A percentile compares a stretch with the other conserved stretches of the same genome.
phyloP scores from a whole-genome alignment of 2,888 invertebrate species.

The Papilio gigon region DNA sequence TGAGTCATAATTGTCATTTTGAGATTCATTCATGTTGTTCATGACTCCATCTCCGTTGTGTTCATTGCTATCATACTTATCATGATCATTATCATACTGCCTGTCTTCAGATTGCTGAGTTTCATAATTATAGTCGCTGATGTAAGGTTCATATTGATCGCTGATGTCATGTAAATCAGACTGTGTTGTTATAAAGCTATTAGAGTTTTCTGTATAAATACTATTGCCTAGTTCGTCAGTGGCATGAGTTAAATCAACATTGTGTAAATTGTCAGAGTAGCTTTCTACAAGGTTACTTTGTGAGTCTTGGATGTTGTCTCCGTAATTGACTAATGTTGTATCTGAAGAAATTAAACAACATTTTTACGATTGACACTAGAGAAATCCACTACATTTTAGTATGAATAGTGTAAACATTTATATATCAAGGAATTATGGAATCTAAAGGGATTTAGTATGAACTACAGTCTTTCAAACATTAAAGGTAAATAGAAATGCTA shows the following conservation, averaged over 20 bases:
- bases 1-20: conserved; percentile 66
- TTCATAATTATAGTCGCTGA: conserved; percentile 72
- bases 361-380: not conserved
- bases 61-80: conserved; percentile 52
- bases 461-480: too few relatives aligned
- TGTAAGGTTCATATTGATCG: conserved; percentile 71
- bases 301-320: conserved; percentile 60
- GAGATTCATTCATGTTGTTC: conserved; percentile 62
- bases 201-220: conserved; percentile 70
- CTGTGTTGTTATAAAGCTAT: conserved; percentile 63
- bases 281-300: conserved; percentile 67
- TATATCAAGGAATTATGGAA: too few relatives aligned
- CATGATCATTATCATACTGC: conserved; percentile 51
- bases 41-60: conserved; percentile 55
- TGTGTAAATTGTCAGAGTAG: conserved; percentile 68
- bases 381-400: not conserved
- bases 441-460: too few relatives aligned
- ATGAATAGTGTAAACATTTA: too few relatives aligned
- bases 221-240: conserved; percentile 72
- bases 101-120: conserved; percentile 56
- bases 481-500: not conserved
- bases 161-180: conserved; percentile 62
- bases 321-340: conserved; percentile 75
- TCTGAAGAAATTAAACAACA: conserved; percentile 55
- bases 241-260: conserved; percentile 66